Base-by-base conservation (phyloP, 1,140 invertebrate genomes). In the Lanistes nyassanus region DNA sequence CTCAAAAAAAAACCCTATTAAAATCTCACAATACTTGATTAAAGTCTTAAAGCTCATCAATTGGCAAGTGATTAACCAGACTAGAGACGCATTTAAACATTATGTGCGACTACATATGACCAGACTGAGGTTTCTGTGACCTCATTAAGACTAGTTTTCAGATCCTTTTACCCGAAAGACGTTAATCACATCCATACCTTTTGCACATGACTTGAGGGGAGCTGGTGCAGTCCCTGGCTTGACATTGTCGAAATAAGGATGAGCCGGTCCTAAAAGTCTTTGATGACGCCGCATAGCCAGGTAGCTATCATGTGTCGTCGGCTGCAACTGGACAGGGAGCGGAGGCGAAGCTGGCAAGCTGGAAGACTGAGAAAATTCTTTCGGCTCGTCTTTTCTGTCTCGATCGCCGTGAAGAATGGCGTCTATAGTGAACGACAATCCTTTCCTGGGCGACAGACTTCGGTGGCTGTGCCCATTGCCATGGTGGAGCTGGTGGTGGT, bases 401-500 rank as follows among this genome's bases (percentile, higher is more conserved):
- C 13, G 55, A 55, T 81, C 81, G 34, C 79, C 88, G 11, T 94
- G 94, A n/a, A 95, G 90, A 81, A 95, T 95, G 26, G 94, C 93
- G 77, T 94, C 94, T 81, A 95, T 95, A 29, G 94, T 95, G 83
- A 95, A 95, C 2, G 94, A 93, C n/a, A 83, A 94, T 93, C 31
- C 76, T 79, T 73, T 81, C 71, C 26, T 19, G 65, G 5, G 26
- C 51, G 51, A 36, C 51, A 36, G 34, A 37, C n/a, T 31, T 0
- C 34, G 65, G 6, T 67, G 39, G 42, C 42, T 36, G 42, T 67
- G 65, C 5, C n/a, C 36, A 13, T 47, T 34, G n/a, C 42, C 23
- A 37, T 36, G 34, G 34, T 36, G 67, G 29, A 29, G 67, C 19
- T 3, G 55, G 13, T 11, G 21, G 7, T 16, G 36, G 3, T 60